phyloP scores from a whole-genome alignment of 1,140 invertebrate species.

The Episyrphus balteatus region DNA sequence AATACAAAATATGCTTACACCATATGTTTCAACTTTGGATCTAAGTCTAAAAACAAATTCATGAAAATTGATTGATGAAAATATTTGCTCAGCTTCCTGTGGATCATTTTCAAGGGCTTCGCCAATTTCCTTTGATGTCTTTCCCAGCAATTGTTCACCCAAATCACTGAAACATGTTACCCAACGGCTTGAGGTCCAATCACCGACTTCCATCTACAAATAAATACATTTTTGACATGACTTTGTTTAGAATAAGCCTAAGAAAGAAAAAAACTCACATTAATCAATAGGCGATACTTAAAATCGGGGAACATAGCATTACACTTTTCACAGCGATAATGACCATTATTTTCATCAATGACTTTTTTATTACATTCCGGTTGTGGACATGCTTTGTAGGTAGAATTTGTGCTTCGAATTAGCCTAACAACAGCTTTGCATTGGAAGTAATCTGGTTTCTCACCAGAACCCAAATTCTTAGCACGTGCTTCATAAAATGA shows the following conservation, averaged over 20 bases:
- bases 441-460: conserved; percentile 71
- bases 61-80: conserved; percentile 66
- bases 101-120: conserved; percentile 51
- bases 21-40: conserved; percentile 81
- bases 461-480: conserved; percentile 50
- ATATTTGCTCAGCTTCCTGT: conserved; percentile 46
- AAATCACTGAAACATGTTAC: conserved; percentile 81
- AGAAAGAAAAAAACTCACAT: conserved; percentile 47
- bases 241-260: not conserved
- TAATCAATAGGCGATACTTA: conserved; percentile 73
- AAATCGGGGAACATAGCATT: conserved; percentile 70
- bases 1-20: conserved; percentile 47
- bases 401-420: conserved; percentile 50
- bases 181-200: conserved; percentile 72
- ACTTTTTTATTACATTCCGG: conserved; percentile 89
- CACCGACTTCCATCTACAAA: conserved; percentile 61
- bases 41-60: conserved; percentile 70
- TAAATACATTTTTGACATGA: conserved; percentile 15
- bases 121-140: conserved; percentile 68
- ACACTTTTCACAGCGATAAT: conserved; percentile 93
- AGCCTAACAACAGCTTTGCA: conserved; percentile 56
- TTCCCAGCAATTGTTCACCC: conserved; percentile 68
- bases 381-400: conserved; percentile 83
- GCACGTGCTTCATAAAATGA: conserved; percentile 60
- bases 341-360: conserved; percentile 70